Evolutionary conservation across 2,113 vertebrate species (phyloP).

Genomic region (Mormyrus iriodes): DNA sequence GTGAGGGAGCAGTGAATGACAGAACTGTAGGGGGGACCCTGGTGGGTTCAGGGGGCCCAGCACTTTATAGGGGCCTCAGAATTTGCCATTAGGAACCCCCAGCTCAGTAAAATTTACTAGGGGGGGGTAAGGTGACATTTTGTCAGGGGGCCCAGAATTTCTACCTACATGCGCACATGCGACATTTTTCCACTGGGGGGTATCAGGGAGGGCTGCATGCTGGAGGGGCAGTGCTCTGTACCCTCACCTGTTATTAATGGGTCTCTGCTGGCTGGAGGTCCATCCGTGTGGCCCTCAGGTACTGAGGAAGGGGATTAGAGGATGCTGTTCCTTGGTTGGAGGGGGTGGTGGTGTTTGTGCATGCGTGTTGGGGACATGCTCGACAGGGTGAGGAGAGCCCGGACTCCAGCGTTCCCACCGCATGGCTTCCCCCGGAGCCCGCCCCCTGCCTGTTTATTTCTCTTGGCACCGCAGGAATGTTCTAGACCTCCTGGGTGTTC

Average conservation of each 20-base stretch:
- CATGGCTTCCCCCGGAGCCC: slow-evolving; percentile 30
- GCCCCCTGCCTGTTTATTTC: slow-evolving; percentile 77
- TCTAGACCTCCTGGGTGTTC: slow-evolving; percentile 80
- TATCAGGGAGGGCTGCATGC: background rate
- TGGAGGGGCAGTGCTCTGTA: background rate
- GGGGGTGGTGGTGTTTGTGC: background rate
- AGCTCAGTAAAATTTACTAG: too few relatives aligned
- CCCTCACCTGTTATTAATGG: background rate
- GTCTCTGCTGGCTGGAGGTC: background rate
- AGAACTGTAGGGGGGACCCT: slow-evolving; percentile 26
- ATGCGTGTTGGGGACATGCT: background rate
- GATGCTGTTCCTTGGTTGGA: background rate
- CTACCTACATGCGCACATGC: background rate
- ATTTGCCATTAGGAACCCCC: background rate
- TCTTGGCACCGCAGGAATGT: slow-evolving; percentile 75
- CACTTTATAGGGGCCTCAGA: background rate
- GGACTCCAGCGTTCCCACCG: background rate
- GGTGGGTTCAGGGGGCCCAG: background rate
- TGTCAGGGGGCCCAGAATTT: background rate
- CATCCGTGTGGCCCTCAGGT: background rate
- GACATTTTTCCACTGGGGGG: background rate
- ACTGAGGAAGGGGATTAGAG: background rate
- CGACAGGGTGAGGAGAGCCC: background rate
- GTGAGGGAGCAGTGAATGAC: background rate
- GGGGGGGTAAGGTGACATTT: background rate